Base-by-base conservation (phyloP, 2,888 invertebrate species). In the Mythimna albipuncta region DNA sequence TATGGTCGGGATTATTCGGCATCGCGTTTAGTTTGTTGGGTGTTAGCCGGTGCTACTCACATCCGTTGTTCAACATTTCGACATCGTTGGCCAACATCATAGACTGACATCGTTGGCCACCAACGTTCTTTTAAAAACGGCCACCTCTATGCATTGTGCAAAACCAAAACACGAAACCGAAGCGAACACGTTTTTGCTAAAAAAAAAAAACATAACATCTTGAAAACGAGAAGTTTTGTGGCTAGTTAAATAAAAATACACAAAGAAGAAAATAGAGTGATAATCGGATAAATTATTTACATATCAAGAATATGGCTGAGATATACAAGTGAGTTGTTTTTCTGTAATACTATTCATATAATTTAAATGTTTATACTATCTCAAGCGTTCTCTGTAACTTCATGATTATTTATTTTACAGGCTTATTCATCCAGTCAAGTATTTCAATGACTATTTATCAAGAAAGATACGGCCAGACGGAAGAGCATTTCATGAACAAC, bases 391-490 rank as follows among this genome's bases (percentile, higher is more conserved):
- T n/a, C 6, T n/a, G 9, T n/a, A 50, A n/a, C n/a, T n/a, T 52
- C n/a, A 7, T 47, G 16, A 19, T 47, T n/a, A 9, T 9, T 32
- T 58, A 54, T 69, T 61, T 77, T 88, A 75, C 92, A 98, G 98
- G 91, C 96, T 97, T 54, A 97, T 98, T 82, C 98, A 98, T 92
- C 98, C 98, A 3, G 95, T 97, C 7, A 98, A 98, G 91, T 98
- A 97, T 89, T 97, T 98, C 86, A 97, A 97, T 83, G 98, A 98
- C 90, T 97, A 98, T 91, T 95, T 98, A 75, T 97, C 97, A 63
- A 97, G 97, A 85, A 96, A 97, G 84, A 94, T 97, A 70, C 96
- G 99, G 64, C 98, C 98, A 6, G 98, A 99, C 93, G 98, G 98
- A 5, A 96, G 99, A 89, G 97, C 97, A 79, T 97, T 98, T 84